Base-by-base conservation (phyloP, 2,888 invertebrate genomes). In the Meghimatium bilineatum region DNA sequence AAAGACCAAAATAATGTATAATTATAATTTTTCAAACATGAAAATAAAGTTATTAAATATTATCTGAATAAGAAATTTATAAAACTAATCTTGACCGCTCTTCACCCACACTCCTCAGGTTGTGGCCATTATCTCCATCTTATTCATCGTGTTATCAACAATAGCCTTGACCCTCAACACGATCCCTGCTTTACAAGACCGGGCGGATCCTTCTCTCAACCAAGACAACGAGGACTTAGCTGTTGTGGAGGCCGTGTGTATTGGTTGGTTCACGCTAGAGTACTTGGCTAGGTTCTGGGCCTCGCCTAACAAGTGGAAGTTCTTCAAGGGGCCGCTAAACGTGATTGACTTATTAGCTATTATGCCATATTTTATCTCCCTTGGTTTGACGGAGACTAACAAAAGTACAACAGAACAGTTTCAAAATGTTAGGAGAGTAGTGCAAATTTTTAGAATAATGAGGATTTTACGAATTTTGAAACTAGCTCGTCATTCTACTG, bases 81-180 rank as follows among this genome's bases (percentile, higher is more conserved):
- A 6, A n/a, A 26, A 66, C 1, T 32, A 32, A 66, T 17, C 66
- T 63, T 72, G 60, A 56, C 38, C 79, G 34, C n/a, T 79, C 32
- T 44, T 66, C 79, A 49, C 89, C 34, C 67, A 20, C 44, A 29
- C 52, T 77, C 36, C 91, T 82, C 91, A 94, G 94, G 92, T 94
- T n/a, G 87, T 99, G 95, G 99, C 99, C 95, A 97, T 99, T 95
- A 97, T 99, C 95, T 99, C 99, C 95, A 98, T 99, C 95, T 96
- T 98, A 95, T 99, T 99, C 97, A 99, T 99, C 95, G 97, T 99
- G 95, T 96, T 99, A 95, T 99, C 99, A 94, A 99, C 99, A 95
- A 97, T 99, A 95, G 98, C 98, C 94, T 96, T 99, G 95, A 99
- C 99, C 94, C 96, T 99, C 95, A 99, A 99, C 96, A 99, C 99